A percentile compares a stretch with the other conserved stretches of the same genome.
These are phyloP conservation scores for Brachypodius melanocephalos DNA, from an alignment of 2,113 vertebrate species.

Conservation along the genomic window DNA sequence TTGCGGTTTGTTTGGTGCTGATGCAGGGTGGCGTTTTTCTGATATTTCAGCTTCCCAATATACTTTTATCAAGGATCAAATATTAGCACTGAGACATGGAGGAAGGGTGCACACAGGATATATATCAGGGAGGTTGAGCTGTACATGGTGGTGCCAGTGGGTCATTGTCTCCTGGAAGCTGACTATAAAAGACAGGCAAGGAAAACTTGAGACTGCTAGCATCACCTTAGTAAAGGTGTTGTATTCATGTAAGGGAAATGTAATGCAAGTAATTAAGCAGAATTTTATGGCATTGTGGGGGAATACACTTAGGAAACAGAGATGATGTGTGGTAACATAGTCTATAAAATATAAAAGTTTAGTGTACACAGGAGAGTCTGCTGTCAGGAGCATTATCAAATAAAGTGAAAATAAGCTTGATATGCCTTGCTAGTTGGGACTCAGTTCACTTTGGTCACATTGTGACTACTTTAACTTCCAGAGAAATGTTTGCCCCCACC, in stretches of 20 bases:
- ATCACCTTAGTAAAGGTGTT: neutral
- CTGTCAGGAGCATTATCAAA: neutral
- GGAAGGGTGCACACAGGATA: neutral
- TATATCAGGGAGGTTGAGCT: neutral
- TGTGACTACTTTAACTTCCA: neutral
- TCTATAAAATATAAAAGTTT: neutral
- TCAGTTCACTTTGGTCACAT: neutral
- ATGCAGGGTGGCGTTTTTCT: neutral
- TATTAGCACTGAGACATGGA: neutral
- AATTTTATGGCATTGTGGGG: neutral
- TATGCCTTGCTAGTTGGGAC: neutral
- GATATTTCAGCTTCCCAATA: neutral
- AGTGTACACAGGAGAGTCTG: neutral
- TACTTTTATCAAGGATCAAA: neutral
- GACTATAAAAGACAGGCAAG: neutral
- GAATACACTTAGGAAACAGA: neutral
- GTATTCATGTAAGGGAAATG: neutral
- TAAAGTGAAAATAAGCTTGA: neutral
- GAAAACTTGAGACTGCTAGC: neutral
- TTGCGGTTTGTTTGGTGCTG: neutral
- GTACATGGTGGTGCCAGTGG: neutral
- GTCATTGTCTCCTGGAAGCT: neutral
- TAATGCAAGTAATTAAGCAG: neutral
- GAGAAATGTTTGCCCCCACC: neutral
- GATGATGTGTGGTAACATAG: fast-evolving